Evolutionary conservation across 2,888 invertebrate genomes (phyloP).

Genomic region (Cosmia pyralina): DNA sequence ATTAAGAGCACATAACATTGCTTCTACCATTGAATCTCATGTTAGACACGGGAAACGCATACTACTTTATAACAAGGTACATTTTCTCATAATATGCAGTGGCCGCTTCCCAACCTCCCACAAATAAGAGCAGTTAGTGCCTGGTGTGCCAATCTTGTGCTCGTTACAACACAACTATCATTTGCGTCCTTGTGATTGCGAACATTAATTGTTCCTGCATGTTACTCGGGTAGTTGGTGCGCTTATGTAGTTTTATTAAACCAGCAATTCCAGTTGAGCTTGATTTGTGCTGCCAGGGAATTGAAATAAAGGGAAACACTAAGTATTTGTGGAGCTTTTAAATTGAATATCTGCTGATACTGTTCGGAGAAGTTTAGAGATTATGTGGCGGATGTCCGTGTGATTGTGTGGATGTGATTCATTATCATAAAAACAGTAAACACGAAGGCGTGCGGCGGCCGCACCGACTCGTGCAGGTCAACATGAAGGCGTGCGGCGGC

Average conservation of each 20-base stretch:
- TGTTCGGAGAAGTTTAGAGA: neutral
- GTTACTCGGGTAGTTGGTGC: neutral
- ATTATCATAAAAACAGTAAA: no score
- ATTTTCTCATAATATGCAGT: neutral
- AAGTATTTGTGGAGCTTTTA: neutral
- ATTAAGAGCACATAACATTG: no score
- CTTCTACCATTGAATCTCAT: neutral
- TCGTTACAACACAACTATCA: constrained; percentile 43
- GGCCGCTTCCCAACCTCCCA: neutral
- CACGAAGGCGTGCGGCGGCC: no score
- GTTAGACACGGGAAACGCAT: neutral
- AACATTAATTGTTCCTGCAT: constrained; percentile 36
- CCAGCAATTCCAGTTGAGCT: neutral
- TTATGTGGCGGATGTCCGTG: neutral
- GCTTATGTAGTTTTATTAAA: constrained; percentile 9
- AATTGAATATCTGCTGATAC: neutral
- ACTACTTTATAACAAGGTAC: neutral
- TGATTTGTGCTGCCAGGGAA: neutral
- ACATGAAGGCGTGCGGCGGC: no score
- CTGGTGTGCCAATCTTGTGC: constrained; percentile 26
- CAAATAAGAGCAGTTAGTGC: neutral
- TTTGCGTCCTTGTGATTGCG: constrained; percentile 31
- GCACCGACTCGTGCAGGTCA: no score
- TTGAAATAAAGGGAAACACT: constrained; percentile 1
- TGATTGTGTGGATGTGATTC: no score